phyloP scores from a whole-genome alignment of 2,888 invertebrate species.

The Trachelus stipa region DNA sequence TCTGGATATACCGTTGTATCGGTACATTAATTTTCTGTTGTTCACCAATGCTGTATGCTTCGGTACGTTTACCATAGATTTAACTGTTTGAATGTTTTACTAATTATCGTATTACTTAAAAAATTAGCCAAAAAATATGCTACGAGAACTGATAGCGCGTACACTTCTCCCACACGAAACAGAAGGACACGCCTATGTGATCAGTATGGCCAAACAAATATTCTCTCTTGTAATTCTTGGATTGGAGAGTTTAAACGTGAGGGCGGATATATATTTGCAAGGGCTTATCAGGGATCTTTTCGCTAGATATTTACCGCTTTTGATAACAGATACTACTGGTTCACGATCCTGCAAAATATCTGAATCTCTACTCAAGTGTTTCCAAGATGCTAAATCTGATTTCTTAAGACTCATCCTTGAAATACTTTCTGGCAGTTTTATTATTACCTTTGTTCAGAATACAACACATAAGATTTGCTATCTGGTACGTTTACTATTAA shows the following conservation, averaged over 20 bases:
- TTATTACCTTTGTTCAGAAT: slow-evolving; percentile 48
- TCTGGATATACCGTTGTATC: slow-evolving; percentile 57
- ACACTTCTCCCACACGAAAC: slow-evolving; percentile 54
- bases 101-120: slow-evolving; percentile 28
- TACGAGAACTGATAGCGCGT: slow-evolving; percentile 50
- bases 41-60: slow-evolving; percentile 53
- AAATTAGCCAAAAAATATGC: slow-evolving; percentile 57
- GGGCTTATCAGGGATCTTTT: slow-evolving; percentile 54
- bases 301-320: slow-evolving; percentile 55
- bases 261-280: slow-evolving; percentile 54
- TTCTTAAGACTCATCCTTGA: slow-evolving; percentile 50
- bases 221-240: slow-evolving; percentile 60
- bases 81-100: neutral
- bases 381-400: slow-evolving; percentile 47
- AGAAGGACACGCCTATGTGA: slow-evolving; percentile 37
- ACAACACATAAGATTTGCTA: slow-evolving; percentile 55
- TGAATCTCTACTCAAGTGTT: slow-evolving; percentile 53
- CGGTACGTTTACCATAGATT: slow-evolving; percentile 37
- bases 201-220: slow-evolving; percentile 51
- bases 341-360: slow-evolving; percentile 44
- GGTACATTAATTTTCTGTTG: slow-evolving; percentile 56
- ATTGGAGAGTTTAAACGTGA: slow-evolving; percentile 51
- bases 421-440: slow-evolving; percentile 49
- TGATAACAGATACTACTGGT: slow-evolving; percentile 43
- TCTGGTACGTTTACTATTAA: slow-evolving; percentile 45